Evolutionary conservation across 2,113 vertebrate genomes (phyloP).

Genomic region (Neolamprologus fasciatus): DNA sequence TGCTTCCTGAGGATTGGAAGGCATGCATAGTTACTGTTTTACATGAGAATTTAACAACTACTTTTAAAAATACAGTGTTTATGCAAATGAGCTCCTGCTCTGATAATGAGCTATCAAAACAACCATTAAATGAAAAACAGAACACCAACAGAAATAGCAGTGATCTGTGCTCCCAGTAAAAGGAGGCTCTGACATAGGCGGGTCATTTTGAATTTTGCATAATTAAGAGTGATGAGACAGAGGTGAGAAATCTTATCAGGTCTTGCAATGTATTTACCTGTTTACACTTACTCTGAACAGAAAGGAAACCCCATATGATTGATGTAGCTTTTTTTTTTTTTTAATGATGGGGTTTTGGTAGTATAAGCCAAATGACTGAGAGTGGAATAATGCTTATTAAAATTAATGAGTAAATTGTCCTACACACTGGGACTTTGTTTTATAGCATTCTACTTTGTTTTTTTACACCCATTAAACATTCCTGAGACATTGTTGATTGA

Average conservation of each 20-base stretch:
- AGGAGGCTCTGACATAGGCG: background rate
- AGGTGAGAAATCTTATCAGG: background rate
- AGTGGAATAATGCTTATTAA: background rate
- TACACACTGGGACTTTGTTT: background rate
- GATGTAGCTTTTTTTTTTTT: background rate
- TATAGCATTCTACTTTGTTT: background rate
- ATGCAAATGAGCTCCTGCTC: background rate
- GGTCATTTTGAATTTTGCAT: background rate
- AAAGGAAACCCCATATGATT: background rate
- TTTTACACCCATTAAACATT: conserved; percentile 7
- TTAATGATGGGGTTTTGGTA: background rate
- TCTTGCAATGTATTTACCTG: background rate
- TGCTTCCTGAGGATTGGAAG: background rate
- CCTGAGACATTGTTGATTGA: background rate
- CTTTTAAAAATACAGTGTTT: background rate
- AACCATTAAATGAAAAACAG: background rate
- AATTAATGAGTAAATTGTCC: conserved; percentile 25
- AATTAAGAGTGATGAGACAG: background rate
- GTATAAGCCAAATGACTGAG: background rate
- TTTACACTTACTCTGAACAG: background rate
- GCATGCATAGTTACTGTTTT: background rate
- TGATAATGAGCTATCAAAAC: background rate
- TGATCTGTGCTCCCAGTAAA: background rate
- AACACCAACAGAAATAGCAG: background rate
- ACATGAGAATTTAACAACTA: background rate